Evolutionary conservation across 2,888 invertebrate genomes (phyloP).

Genomic region (Acleris literana): DNA sequence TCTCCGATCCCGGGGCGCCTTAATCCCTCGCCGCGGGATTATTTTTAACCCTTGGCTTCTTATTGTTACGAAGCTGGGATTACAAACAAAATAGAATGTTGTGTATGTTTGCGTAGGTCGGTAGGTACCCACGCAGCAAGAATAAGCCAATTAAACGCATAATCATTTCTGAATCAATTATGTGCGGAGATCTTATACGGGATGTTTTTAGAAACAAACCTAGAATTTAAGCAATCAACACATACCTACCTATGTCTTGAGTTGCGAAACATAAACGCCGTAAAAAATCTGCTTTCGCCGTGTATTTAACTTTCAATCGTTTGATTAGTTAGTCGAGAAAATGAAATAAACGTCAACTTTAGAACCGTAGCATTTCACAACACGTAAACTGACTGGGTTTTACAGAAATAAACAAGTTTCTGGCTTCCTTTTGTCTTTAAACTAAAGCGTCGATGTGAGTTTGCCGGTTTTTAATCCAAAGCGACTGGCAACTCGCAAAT

Average conservation of each 20-base stretch:
- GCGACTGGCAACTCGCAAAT: conserved; percentile 33
- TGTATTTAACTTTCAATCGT: background rate
- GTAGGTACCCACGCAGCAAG: background rate
- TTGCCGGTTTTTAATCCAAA: conserved; percentile 32
- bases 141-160: background rate
- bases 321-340: background rate
- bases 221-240: no score
- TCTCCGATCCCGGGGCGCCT: conserved; percentile 53
- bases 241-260: no score
- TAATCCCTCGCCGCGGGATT: conserved; percentile 60
- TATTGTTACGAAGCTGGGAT: conserved; percentile 47
- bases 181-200: background rate
- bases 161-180: background rate
- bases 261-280: background rate
- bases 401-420: conserved; percentile 12
- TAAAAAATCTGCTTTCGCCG: conserved; percentile 1
- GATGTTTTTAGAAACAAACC: background rate
- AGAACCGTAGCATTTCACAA: conserved; percentile 13
- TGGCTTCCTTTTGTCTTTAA: conserved; percentile 29
- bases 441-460: conserved; percentile 24
- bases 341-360: background rate
- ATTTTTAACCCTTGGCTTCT: conserved; percentile 64
- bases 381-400: background rate
- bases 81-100: conserved; percentile 3
- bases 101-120: conserved; percentile 4